Evolutionary conservation across 2,113 vertebrate genomes (phyloP).

Genomic region (Mesembrinibis cayennensis): DNA sequence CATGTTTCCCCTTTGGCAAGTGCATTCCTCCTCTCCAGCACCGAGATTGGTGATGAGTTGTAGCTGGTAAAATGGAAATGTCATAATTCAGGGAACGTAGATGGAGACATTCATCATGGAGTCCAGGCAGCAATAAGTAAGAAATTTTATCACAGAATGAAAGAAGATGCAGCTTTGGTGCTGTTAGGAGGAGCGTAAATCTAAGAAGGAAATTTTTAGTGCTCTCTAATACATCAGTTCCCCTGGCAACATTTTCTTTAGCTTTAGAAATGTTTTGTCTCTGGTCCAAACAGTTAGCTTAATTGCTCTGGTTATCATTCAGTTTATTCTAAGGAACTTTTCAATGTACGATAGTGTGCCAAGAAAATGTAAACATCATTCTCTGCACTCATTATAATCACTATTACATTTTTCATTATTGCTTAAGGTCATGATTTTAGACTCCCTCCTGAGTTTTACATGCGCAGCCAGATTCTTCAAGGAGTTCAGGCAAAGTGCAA

Average conservation of each 20-base stretch:
- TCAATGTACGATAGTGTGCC: background rate
- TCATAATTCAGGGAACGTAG: background rate
- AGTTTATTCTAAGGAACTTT: conserved; percentile 30
- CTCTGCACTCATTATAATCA: background rate
- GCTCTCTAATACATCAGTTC: conserved; percentile 6
- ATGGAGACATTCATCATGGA: background rate
- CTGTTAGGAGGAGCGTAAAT: background rate
- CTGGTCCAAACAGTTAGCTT: conserved; percentile 31
- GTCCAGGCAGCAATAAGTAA: background rate
- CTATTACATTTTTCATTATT: background rate
- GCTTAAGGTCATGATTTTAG: background rate
- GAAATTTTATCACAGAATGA: background rate
- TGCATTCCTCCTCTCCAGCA: background rate
- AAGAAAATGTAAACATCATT: conserved; percentile 9
- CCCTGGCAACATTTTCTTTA: conserved; percentile 52
- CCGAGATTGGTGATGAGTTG: background rate
- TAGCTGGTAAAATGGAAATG: background rate
- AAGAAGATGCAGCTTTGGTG: background rate
- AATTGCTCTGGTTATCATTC: conserved; percentile 21
- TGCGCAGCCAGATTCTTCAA: background rate
- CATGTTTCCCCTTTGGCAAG: background rate
- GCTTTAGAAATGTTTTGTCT: conserved; percentile 37
- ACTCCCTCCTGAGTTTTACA: background rate
- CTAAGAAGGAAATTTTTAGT: background rate
- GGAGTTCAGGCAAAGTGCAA: background rate